These are phyloP conservation scores for Habrosyne pyritoides DNA, from an alignment of 2,888 invertebrate genomes.

Conservation along the genomic window DNA sequence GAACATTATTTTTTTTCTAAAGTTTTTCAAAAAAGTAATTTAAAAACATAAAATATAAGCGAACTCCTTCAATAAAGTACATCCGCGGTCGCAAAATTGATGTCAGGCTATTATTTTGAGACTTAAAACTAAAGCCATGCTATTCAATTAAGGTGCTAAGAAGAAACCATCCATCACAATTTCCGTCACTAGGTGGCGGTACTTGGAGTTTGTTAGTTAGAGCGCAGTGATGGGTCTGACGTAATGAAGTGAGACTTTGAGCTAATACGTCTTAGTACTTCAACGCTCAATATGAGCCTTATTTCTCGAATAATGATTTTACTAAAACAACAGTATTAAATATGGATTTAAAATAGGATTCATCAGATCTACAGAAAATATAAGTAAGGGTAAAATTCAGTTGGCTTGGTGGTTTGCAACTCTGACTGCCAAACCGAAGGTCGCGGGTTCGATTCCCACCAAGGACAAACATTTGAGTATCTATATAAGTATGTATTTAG, in stretches of 20 bases:
- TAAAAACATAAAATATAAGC: no score
- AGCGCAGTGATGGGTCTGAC: background rate
- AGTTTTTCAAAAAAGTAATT: no score
- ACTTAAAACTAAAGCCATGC: background rate
- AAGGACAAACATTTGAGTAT: background rate
- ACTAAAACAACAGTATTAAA: background rate
- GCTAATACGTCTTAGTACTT: background rate
- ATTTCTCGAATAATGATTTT: no score
- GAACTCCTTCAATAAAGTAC: background rate
- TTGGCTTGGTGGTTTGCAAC: no score
- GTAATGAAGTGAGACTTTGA: background rate
- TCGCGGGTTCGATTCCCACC: no score
- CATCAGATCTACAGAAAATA: background rate
- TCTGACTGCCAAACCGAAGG: no score
- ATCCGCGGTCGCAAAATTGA: background rate
- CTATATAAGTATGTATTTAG: no score
- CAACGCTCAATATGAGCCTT: no score
- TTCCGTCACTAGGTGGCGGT: background rate
- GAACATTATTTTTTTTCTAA: no score
- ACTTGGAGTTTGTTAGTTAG: background rate
- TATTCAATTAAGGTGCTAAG: background rate
- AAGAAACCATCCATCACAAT: background rate
- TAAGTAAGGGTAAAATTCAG: no score
- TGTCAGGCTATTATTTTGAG: background rate
- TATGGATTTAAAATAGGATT: background rate